These are phyloP conservation scores for Capromys pilorides DNA, from an alignment of 2,797 vertebrate species.

Conservation along the genomic window DNA sequence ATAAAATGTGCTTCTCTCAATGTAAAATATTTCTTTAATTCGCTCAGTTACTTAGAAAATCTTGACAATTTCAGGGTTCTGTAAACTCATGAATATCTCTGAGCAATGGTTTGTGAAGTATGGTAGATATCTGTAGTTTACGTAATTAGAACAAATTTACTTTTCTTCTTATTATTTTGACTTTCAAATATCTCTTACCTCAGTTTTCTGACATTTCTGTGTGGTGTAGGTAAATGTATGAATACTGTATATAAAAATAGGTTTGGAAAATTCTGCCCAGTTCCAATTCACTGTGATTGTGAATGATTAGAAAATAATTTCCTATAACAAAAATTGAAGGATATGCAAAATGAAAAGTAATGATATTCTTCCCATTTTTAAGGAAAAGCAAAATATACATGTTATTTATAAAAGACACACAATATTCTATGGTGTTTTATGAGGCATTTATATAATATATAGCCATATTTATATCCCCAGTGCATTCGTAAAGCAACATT, in stretches of 20 bases:
- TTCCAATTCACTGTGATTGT: neutral
- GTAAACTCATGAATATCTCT: neutral
- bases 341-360: neutral
- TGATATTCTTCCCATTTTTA: neutral
- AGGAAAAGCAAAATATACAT: neutral
- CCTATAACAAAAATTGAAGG: neutral
- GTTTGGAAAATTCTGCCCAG: neutral
- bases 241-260: neutral
- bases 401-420: neutral
- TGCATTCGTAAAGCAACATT: neutral
- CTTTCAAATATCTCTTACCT: neutral
- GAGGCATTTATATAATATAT: neutral
- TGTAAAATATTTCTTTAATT: neutral
- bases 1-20: neutral
- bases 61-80: neutral
- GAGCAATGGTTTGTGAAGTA: neutral
- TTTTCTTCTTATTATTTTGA: slow-evolving; percentile 13
- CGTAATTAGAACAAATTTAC: neutral
- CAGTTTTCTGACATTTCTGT: neutral
- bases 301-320: neutral
- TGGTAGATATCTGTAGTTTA: neutral
- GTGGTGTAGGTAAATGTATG: neutral
- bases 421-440: neutral
- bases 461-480: neutral
- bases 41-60: slow-evolving; percentile 48